Conservation (phyloP, 1,140 invertebrate genomes). For the Triops longicaudatus region DNA sequence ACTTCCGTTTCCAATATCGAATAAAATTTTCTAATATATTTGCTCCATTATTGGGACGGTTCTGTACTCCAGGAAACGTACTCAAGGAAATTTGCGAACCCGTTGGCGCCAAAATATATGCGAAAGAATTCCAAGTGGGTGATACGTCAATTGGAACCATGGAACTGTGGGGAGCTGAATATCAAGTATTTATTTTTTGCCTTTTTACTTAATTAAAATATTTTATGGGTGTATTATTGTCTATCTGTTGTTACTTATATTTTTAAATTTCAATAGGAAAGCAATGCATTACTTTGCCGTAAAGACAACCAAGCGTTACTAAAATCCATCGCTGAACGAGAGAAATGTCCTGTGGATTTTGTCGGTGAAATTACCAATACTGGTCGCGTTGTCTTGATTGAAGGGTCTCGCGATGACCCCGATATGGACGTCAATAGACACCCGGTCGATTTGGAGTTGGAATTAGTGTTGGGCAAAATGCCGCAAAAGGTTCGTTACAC, state of each 20-base stretch:
- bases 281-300: conserved; percentile 74
- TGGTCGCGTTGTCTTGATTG: conserved; percentile 58
- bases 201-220: background rate
- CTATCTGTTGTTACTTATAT: background rate
- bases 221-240: background rate
- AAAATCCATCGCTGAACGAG: conserved; percentile 65
- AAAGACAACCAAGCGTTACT: conserved; percentile 54
- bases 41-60: too few relatives aligned
- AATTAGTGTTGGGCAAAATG: conserved; percentile 81
- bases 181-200: background rate
- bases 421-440: conserved; percentile 40
- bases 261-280: conserved; percentile 65
- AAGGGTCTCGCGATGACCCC: conserved; percentile 38
- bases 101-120: conserved; percentile 80
- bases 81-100: conserved; percentile 94
- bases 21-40: conserved; percentile 27
- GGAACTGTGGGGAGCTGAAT: conserved; percentile 96
- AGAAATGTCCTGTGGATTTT: conserved; percentile 85
- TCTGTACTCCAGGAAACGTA: conserved; percentile 94
- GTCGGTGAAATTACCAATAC: conserved; percentile 85
- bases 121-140: conserved; percentile 78
- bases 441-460: conserved; percentile 80
- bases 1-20: background rate
- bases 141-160: conserved; percentile 87
- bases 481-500: conserved; percentile 55